Percentiles rank a stretch among this genome's conserved stretches.
These are phyloP conservation scores for Hyposoter dolosus DNA, from an alignment of 2,888 invertebrate genomes.

Conservation along the genomic window DNA sequence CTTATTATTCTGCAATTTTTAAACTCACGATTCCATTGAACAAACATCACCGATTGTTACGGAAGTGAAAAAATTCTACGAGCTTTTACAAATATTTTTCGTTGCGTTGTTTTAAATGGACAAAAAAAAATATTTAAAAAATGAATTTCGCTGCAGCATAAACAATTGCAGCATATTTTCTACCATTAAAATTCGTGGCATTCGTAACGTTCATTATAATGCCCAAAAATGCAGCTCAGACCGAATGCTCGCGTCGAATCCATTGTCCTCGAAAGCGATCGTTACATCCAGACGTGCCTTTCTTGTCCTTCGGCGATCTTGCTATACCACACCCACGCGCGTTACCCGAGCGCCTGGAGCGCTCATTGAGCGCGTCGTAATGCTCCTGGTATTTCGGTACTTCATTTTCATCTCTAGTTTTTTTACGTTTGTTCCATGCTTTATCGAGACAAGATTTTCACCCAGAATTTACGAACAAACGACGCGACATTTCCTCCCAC, in stretches of 20 bases:
- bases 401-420: constrained; percentile 28
- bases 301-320: constrained; percentile 38
- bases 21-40: neutral
- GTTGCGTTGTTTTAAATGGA: neutral
- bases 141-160: neutral
- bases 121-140: neutral
- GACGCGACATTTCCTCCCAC: neutral
- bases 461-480: neutral
- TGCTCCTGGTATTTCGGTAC: constrained; percentile 54
- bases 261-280: constrained; percentile 63
- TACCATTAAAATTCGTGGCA: neutral
- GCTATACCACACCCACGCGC: constrained; percentile 31
- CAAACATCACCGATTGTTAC: neutral
- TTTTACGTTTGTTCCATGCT: constrained; percentile 24
- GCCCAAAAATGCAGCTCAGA: neutral
- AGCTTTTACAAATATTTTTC: neutral
- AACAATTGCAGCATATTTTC: neutral
- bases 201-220: neutral
- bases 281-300: constrained; percentile 65
- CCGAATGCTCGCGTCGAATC: constrained; percentile 22
- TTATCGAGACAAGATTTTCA: neutral
- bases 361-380: constrained; percentile 51
- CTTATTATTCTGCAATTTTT: neutral
- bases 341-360: constrained; percentile 31
- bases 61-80: neutral